Conservation (phyloP, 2,888 invertebrate genomes). For the Cheilosia vulpina region DNA sequence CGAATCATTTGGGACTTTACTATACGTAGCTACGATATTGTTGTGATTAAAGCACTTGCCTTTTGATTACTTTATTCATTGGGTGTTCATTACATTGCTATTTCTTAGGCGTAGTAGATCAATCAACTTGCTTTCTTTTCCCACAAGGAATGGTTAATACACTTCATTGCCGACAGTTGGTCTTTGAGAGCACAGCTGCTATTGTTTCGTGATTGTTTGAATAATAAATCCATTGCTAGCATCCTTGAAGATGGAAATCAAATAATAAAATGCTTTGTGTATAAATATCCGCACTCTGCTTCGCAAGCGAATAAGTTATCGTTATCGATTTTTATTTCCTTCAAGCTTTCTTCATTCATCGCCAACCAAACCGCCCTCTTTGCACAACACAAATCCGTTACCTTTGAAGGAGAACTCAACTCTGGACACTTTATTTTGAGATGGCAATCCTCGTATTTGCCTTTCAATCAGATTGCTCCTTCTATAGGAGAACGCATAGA, state of each 20-base stretch:
- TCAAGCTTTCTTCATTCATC: not conserved
- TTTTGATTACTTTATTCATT: no score
- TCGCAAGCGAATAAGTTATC: constrained; percentile 43
- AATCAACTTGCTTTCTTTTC: not conserved
- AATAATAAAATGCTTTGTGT: constrained; percentile 51
- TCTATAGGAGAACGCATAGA: constrained; percentile 54
- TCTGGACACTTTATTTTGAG: constrained; percentile 29
- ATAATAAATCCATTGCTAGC: constrained; percentile 9
- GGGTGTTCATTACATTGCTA: no score
- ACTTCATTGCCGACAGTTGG: not conserved
- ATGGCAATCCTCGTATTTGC: constrained; percentile 58
- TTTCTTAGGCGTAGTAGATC: not conserved
- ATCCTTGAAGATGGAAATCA: constrained; percentile 19
- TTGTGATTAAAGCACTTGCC: no score
- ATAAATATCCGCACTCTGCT: constrained; percentile 48
- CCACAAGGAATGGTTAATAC: not conserved
- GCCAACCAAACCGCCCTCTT: not conserved
- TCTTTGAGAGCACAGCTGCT: constrained; percentile 9
- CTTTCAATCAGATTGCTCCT: constrained; percentile 67
- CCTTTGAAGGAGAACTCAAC: constrained; percentile 39
- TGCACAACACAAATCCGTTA: constrained; percentile 39
- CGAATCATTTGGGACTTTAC: no score
- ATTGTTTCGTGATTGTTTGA: constrained; percentile 1
- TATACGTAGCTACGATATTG: no score
- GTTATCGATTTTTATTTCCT: constrained; percentile 54